Conservation (phyloP, 2,888 invertebrate species). For the Polydesmus complanatus region DNA sequence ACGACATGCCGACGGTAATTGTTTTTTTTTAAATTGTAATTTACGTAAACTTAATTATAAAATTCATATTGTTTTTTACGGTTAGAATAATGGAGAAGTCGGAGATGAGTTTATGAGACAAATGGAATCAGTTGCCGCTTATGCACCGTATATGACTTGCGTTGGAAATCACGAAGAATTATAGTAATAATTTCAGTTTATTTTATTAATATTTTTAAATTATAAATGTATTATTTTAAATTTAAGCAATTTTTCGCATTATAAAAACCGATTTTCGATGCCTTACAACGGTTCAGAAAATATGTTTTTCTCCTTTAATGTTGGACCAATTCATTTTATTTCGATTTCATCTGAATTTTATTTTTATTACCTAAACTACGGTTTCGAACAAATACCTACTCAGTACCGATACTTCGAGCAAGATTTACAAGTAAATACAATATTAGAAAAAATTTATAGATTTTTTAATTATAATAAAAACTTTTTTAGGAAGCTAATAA, state of each 20-base stretch:
- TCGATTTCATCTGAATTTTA: slow-evolving; percentile 23
- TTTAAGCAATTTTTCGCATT: slow-evolving; percentile 84
- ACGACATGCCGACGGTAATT: slow-evolving; percentile 29
- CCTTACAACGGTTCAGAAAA: slow-evolving; percentile 45
- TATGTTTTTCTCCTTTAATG: slow-evolving; percentile 33
- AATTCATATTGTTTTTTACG: slow-evolving; percentile 12
- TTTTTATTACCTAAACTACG: slow-evolving; percentile 19
- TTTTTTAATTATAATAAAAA: too few species aligned
- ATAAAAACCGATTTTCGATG: slow-evolving; percentile 81
- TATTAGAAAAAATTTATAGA: background rate
- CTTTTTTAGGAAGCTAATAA: slow-evolving; percentile 22
- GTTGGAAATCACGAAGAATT: slow-evolving; percentile 82
- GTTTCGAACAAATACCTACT: slow-evolving; percentile 19
- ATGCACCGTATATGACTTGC: slow-evolving; percentile 44
- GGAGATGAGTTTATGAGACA: slow-evolving; percentile 36
- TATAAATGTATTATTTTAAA: slow-evolving; percentile 15
- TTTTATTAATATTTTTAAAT: background rate
- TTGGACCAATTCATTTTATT: slow-evolving; percentile 28
- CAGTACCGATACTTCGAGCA: slow-evolving; percentile 31
- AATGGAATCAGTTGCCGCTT: slow-evolving; percentile 35
- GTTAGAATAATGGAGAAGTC: slow-evolving; percentile 30
- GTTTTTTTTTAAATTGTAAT: background rate
- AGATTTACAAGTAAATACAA: slow-evolving; percentile 29
- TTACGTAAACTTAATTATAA: background rate
- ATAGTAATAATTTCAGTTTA: slow-evolving; percentile 54